A percentile compares a stretch with the other conserved stretches of the same genome.
Evolutionary conservation across 64 coral and sea anemone species (phyloP).

Genomic region (Catalaphyllia jardinei): DNA sequence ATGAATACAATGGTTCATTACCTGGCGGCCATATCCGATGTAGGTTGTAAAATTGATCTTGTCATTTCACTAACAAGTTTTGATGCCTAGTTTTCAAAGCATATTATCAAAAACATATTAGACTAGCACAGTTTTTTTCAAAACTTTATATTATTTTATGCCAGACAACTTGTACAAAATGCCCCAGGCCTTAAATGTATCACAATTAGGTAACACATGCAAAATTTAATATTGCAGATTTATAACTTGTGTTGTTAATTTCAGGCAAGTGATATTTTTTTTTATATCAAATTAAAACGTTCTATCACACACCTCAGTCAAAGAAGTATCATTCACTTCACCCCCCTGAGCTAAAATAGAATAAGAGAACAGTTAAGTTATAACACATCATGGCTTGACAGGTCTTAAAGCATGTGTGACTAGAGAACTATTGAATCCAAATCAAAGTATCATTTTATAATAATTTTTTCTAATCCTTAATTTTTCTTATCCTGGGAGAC

Average conservation of each 20-base stretch:
- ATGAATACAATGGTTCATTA: not conserved
- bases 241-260: too few species aligned
- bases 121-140: too few species aligned
- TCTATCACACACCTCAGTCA: constrained; percentile 40
- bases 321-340: constrained; percentile 42
- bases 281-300: not conserved
- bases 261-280: too few species aligned
- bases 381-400: not conserved
- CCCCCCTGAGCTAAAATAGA: constrained; percentile 51
- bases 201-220: too few species aligned
- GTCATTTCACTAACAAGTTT: constrained; percentile 55
- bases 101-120: not conserved
- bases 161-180: not conserved
- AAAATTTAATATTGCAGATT: too few species aligned
- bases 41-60: constrained; percentile 21
- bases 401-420: too few species aligned
- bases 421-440: too few species aligned
- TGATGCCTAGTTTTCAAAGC: constrained; percentile 25
- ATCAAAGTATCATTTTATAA: too few species aligned
- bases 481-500: too few species aligned
- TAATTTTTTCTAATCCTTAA: too few species aligned
- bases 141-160: too few species aligned
- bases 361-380: not conserved
- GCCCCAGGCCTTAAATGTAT: too few species aligned
- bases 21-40: not conserved